These are phyloP conservation scores for Phorcus lineatus DNA, from an alignment of 2,888 invertebrate species.

Conservation along the genomic window DNA sequence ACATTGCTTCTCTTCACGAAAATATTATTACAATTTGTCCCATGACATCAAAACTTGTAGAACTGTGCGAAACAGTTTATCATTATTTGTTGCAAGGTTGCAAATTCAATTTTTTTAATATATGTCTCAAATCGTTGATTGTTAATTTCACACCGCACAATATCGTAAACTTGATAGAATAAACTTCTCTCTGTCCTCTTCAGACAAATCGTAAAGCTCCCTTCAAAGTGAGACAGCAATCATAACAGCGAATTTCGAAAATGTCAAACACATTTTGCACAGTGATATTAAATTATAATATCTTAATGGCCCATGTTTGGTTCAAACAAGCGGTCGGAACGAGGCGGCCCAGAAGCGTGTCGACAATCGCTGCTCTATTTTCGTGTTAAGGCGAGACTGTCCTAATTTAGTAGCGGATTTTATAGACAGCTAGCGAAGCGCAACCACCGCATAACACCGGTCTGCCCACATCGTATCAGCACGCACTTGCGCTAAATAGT, in stretches of 20 bases:
- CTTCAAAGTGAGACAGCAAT: too few relatives aligned
- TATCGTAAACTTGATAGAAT: too few relatives aligned
- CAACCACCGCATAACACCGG: background rate
- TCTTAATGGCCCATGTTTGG: background rate
- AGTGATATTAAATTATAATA: background rate
- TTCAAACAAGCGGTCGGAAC: background rate
- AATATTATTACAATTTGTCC: too few relatives aligned
- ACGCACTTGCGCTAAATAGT: slow-evolving; percentile 10
- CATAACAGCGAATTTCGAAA: background rate
- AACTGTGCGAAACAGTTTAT: too few relatives aligned
- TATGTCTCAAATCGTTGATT: too few relatives aligned
- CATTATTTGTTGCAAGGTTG: too few relatives aligned
- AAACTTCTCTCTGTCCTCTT: too few relatives aligned
- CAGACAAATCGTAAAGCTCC: too few relatives aligned
- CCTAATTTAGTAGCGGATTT: background rate
- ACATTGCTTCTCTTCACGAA: too few relatives aligned
- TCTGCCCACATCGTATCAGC: slow-evolving; percentile 3
- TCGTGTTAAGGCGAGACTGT: background rate
- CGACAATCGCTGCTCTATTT: background rate
- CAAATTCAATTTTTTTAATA: too few relatives aligned
- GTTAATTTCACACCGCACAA: too few relatives aligned
- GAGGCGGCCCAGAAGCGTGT: background rate
- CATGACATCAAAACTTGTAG: too few relatives aligned
- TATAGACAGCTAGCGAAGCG: background rate
- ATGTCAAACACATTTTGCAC: slow-evolving; percentile 4